These are phyloP conservation scores for Cyprinus carpio DNA, from an alignment of 2,113 vertebrate genomes.

Conservation along the genomic window DNA sequence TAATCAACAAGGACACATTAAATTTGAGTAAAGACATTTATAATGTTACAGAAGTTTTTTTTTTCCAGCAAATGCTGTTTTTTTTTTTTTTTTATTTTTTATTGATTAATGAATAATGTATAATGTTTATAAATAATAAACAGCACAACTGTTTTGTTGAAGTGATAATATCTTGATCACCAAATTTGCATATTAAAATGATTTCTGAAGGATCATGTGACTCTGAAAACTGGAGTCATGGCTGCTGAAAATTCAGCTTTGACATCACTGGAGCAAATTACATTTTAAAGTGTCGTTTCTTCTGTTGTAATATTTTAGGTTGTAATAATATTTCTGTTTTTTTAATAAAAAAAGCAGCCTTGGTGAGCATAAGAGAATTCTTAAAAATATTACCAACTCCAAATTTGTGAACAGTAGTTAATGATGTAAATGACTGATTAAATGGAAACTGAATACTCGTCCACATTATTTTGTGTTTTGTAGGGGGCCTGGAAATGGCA, in stretches of 20 bases:
- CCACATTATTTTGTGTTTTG: slow-evolving; percentile 1
- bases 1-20: neutral
- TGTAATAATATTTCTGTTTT: too few relatives aligned
- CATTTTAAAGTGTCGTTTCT: too few relatives aligned
- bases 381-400: neutral
- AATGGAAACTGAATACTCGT: neutral
- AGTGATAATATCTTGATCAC: neutral
- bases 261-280: neutral
- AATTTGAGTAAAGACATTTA: neutral
- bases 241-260: too few relatives aligned
- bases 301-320: too few relatives aligned
- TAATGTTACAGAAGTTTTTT: neutral
- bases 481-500: slow-evolving; percentile 91
- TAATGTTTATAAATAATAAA: too few relatives aligned
- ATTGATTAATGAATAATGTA: too few relatives aligned
- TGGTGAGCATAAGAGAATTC: too few relatives aligned
- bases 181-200: neutral
- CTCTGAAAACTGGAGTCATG: neutral
- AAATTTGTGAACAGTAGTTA: neutral
- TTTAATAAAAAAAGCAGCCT: too few relatives aligned
- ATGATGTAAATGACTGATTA: neutral
- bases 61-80: neutral
- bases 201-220: neutral
- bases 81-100: too few relatives aligned
- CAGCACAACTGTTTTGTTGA: too few relatives aligned